Evolutionary conservation across 2,113 vertebrate genomes (phyloP).

Genomic region (Manacus vitellinus): DNA sequence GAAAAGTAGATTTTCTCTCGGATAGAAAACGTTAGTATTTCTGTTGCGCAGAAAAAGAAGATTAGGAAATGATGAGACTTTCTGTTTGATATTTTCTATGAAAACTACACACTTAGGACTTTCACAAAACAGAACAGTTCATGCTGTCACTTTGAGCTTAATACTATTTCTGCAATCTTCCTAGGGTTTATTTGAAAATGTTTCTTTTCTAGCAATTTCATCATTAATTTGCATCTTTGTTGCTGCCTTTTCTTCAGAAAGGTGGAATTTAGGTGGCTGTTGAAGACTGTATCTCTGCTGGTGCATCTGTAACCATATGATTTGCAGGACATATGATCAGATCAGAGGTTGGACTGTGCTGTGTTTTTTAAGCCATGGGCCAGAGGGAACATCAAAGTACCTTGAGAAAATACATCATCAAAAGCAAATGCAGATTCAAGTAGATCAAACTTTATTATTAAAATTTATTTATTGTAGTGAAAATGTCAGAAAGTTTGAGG

Average conservation of each 20-base stretch:
- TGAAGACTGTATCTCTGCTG: not conserved
- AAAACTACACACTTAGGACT: not conserved
- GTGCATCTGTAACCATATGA: accelerated
- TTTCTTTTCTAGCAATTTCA: not conserved
- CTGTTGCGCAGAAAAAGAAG: not conserved
- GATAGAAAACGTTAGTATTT: not conserved
- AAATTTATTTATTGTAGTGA: not conserved
- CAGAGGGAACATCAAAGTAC: not conserved
- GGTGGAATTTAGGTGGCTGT: not conserved
- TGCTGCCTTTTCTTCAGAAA: not conserved
- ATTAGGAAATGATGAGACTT: not conserved
- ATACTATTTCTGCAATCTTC: not conserved
- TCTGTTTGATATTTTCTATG: not conserved
- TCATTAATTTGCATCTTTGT: not conserved
- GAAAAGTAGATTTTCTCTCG: not conserved
- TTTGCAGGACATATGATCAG: accelerated
- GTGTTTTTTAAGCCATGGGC: not conserved
- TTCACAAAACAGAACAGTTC: not conserved
- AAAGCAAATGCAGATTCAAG: not conserved
- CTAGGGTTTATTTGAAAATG: not conserved
- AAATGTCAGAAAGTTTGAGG: not conserved
- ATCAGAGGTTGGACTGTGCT: not conserved
- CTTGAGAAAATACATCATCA: not conserved
- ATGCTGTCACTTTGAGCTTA: not conserved
- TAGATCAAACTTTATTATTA: not conserved